phyloP scores from a whole-genome alignment of 2,113 vertebrate species.

The Uropsilus gracilis region DNA sequence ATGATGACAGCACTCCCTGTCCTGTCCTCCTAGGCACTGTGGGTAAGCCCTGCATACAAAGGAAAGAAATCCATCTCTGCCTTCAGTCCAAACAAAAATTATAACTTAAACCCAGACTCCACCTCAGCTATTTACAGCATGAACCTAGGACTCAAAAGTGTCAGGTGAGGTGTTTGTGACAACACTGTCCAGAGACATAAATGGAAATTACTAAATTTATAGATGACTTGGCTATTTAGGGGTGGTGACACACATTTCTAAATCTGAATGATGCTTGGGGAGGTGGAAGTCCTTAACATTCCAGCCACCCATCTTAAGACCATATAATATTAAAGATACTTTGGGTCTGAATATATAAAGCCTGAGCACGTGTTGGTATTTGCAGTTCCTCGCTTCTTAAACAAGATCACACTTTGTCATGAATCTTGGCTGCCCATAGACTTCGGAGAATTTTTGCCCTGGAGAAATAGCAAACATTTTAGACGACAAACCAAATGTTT shows the following conservation, averaged over 20 bases:
- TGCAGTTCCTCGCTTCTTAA: neutral
- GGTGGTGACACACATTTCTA: constrained; percentile 76
- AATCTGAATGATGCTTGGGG: constrained; percentile 62
- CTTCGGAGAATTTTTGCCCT: neutral
- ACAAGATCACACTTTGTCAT: neutral
- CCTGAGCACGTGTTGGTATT: neutral
- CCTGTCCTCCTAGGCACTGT: neutral
- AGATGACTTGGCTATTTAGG: constrained; percentile 69
- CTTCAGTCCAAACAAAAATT: constrained; percentile 63
- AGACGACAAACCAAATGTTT: constrained; percentile 57
- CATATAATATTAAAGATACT: constrained; percentile 56
- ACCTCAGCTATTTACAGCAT: constrained; percentile 71
- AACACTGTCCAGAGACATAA: constrained; percentile 66
- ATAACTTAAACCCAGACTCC: constrained; percentile 52
- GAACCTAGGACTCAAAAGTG: constrained; percentile 50
- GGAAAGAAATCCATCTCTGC: neutral
- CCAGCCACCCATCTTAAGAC: constrained; percentile 44
- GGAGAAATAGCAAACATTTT: neutral
- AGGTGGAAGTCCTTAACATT: constrained; percentile 52
- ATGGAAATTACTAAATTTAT: constrained; percentile 79
- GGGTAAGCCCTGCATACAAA: neutral
- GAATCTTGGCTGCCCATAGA: neutral
- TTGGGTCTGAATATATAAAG: neutral
- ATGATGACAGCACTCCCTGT: neutral
- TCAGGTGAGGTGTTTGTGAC: constrained; percentile 68